Evolutionary conservation across 2,797 vertebrate species (phyloP), one percentile per base, ranked within the genome.

Genomic region (Zenarchopterus dispar): DNA sequence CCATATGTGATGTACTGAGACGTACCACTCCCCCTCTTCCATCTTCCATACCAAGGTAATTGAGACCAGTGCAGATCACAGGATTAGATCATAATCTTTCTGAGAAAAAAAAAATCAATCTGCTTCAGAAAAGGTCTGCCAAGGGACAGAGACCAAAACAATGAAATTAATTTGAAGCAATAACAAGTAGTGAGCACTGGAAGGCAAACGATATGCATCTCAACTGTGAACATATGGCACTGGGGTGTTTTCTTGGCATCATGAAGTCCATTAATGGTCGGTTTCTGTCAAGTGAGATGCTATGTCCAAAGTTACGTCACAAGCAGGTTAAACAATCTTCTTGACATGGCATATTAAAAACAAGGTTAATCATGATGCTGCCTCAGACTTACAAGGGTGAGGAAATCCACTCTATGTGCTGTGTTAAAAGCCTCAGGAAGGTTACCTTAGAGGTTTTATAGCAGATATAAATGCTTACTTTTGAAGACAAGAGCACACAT

Each of bases 341-440:
- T 77, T 78, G 75, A 75, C 80, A 79, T 71, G 55, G 79, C 70
- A 84, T 82, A 75, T 85, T 88, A 89, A 91, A 88, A 93, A 90
- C 82, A 88, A 84, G 81, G 85, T 88, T 92, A 93, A 93, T 93
- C 91, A 88, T 73, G 70, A 58, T 67, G 69, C 77, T 70, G 78
- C 81, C 81, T 84, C 57, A 58, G 76, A 75, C 51, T 85, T 77
- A 81, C 59, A 78, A 84, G 80, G 74, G 53, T 60, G 26, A 75
- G 67, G 78, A 91, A 90, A 93, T 92, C 87, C 36, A 15, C 13
- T 39, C 11, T 89, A 78, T 88, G 80, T 44, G 73, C 75, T 83
- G 76, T 68, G 76, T 90, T 86, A 87, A 89, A 90, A 90, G 84
- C 75, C 64, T 62, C 17, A 17, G 56, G 58, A 83, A 79, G 81